Base-by-base conservation (phyloP, 2,888 invertebrate genomes). In the Crepidodera aurea region DNA sequence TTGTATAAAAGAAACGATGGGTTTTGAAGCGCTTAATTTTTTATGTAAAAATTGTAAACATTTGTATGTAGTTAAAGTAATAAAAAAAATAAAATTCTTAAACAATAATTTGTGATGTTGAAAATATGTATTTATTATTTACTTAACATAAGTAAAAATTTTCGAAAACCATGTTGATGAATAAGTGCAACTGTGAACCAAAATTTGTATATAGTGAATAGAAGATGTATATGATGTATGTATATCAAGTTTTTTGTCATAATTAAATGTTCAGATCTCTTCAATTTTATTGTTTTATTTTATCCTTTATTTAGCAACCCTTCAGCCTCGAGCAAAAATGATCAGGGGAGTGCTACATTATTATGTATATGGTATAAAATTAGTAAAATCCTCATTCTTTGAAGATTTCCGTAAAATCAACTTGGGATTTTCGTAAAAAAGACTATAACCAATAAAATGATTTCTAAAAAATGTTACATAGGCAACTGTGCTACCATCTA, bases 241-340 rank as follows among this genome's bases (percentile, higher is more conserved):
- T 77, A 78, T 77, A 77, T 72, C 78, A 74, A 74, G 70, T 78
- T 77, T 80, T 80, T 80, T 79, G 79, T 80, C 79, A 80, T 76
- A 75, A 78, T 80, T 81, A 81, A 80, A 81, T 80, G 81, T 81
- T 80, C 77, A 77, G 73, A 78, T 76, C 75, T 77, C 75, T 69
- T 59, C 48, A 57, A 16, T 1, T 29, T 25, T n/a, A n/a, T 27
- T 10, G 7, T 42, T 32, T 44, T 34, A 44, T 55, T 55, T 34
- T 15, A 12, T 13, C 40, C 34, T 22, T 22, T 22, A n/a, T n/a
- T n/a, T n/a, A n/a, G n/a, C n/a, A n/a, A n/a, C n/a, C n/a, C n/a
- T n/a, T n/a, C n/a, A n/a, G n/a, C n/a, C n/a, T n/a, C n/a, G n/a
- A n/a, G n/a, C n/a, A n/a, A n/a, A n/a, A n/a, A n/a, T n/a, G n/a